Base-by-base conservation (phyloP, 2,797 vertebrate genomes). In the Esox lucius region DNA sequence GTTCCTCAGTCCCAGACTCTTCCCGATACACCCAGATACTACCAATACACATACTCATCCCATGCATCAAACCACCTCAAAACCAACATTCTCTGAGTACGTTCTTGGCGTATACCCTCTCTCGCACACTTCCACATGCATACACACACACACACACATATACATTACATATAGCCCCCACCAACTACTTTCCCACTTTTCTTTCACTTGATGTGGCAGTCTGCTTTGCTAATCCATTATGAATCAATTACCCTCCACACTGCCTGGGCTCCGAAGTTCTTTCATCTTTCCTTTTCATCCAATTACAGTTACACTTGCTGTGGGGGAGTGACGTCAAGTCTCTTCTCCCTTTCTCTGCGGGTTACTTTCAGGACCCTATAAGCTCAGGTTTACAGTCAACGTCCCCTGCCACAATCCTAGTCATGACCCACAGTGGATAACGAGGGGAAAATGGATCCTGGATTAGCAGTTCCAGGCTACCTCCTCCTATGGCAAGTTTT, bases 231-330 rank as follows among this genome's bases (percentile, higher is more conserved):
- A 61, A 61, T 24, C 56, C 56, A 61, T 61, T 61, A 26, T 61
- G 56, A 61, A 61, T 61, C 22, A 61, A 61, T 61, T 24, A 61
- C 56, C 56, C n/a, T 61, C 53, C 56, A 61, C 56, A 26, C 56
- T 9, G 56, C 8, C 56, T 59, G 56, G 56, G 56, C 11, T 61
- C 56, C 17, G 3, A 13, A 11, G 56, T 61, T 24, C 22, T 61
- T 61, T 61, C 11, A 61, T 24, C 22, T 24, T 24, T 24, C 9
- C 22, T 61, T 61, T 26, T 61, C 19, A 24, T 24, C 56, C 56
- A 61, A 61, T 61, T 61, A 26, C 22, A 61, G 9, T 24, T 61
- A 22, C 7, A 2, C 56, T 61, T 24, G 56, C n/a, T 61, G 22
- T 61, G 22, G 56, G 22, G 56, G 9, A 46, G 56, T 61, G 56